Base-by-base conservation (phyloP, 2,888 invertebrate genomes). In the Drosophila fungiperda region DNA sequence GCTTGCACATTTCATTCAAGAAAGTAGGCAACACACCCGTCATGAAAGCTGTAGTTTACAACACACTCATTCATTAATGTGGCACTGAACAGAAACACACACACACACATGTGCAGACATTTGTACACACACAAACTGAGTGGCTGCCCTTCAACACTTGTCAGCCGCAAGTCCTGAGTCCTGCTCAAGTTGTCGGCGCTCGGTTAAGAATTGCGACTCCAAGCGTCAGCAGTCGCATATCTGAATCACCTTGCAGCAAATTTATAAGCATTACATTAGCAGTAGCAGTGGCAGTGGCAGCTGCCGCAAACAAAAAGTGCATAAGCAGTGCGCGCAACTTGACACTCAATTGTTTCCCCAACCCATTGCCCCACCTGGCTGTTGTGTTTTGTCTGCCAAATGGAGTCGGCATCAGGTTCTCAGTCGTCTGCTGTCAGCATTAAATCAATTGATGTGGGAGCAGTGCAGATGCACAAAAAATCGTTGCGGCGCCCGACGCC, bases 361-460 rank as follows among this genome's bases (percentile, higher is more conserved):
- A 20, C 7, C 15, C 15, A 15, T 11, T 4, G 5, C 23, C 5
- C 45, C 7, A 32, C 49, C 42, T 60, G 50, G 57, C 59, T 64
- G 50, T 42, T 68, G 53, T 52, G 53, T 49, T 49, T 68, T 69
- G 76, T 69, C 61, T 71, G 69, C 49, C 71, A 74, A 82, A 72
- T 72, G 82, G 69, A 76, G 80, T 73, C 63, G 78, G 67, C 78
- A 65, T 80, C 78, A 65, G 71, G 58, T 71, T 67, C 54, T 59
- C 52, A 59, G 67, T 70, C 69, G 74, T 77, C 80, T 75, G 76
- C 69, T 83, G 88, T 82, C 86, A 80, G 71, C 71, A 68, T 64
- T 82, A 80, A 88, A 88, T 85, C 89, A 88, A 88, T 85, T 86
- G 83, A 81, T 76, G 81, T 29, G 65, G 40, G 58, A 6, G 65